These are phyloP conservation scores for Pelochelys cantorii DNA, from an alignment of 2,797 vertebrate genomes.

Conservation along the genomic window DNA sequence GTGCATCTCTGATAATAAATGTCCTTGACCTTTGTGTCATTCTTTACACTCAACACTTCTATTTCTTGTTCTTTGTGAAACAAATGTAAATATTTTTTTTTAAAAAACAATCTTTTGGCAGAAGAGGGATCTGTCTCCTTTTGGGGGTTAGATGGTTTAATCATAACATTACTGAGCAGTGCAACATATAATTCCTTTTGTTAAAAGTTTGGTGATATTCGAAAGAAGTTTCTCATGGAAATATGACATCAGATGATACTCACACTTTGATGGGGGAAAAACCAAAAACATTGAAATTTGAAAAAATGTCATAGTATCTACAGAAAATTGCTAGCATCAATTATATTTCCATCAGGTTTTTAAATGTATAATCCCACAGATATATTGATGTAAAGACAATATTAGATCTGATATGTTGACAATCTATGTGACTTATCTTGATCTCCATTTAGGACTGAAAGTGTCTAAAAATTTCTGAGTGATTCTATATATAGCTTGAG, in stretches of 20 bases:
- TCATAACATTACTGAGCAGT: neutral
- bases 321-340: neutral
- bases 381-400: constrained; percentile 40
- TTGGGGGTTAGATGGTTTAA: neutral
- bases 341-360: constrained; percentile 1
- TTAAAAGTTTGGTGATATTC: neutral
- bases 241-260: neutral
- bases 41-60: too few relatives aligned
- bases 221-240: neutral
- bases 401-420: constrained; percentile 11
- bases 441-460: neutral
- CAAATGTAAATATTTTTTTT: neutral
- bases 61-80: neutral
- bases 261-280: neutral
- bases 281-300: neutral
- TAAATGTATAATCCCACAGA: constrained; percentile 16
- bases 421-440: neutral
- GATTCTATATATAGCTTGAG: neutral
- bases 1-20: too few relatives aligned
- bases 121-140: neutral
- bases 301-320: neutral
- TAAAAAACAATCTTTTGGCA: neutral
- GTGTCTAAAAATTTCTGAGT: neutral
- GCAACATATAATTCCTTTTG: neutral
- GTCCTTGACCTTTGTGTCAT: too few relatives aligned